These are phyloP conservation scores for Philantomba maxwellii DNA, from an alignment of 2,113 vertebrate genomes.

Conservation along the genomic window DNA sequence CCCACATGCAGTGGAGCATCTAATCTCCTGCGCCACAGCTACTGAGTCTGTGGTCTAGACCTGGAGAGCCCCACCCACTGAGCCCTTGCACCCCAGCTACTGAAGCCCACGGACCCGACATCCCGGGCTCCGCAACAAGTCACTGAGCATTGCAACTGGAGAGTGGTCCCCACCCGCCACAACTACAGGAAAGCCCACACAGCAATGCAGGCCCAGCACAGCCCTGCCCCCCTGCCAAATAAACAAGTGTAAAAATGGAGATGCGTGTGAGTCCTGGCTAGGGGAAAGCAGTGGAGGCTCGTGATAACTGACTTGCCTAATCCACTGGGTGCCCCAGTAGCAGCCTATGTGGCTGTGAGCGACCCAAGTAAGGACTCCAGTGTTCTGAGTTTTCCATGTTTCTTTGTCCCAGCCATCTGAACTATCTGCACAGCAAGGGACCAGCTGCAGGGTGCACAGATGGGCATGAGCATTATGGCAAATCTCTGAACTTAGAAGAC, in stretches of 20 bases:
- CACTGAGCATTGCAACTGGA: background rate
- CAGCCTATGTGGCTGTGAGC: background rate
- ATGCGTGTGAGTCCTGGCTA: too few relatives aligned
- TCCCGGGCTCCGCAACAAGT: background rate
- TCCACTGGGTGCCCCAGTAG: background rate
- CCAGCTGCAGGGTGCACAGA: background rate
- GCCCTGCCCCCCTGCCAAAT: background rate
- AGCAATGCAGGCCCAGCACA: background rate
- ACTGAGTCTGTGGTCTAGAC: background rate
- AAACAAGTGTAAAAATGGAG: background rate
- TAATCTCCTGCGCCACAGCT: rapidly evolving
- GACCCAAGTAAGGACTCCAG: background rate
- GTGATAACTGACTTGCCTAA: rapidly evolving
- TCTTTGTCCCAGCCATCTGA: background rate
- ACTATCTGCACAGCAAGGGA: background rate
- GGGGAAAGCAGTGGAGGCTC: background rate
- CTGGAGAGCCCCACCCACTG: background rate
- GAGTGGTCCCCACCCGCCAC: background rate
- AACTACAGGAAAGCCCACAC: background rate
- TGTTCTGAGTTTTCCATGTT: background rate
- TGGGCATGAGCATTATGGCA: background rate
- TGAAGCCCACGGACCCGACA: background rate
- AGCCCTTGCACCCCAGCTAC: background rate
- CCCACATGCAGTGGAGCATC: background rate
- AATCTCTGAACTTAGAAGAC: background rate